Evolutionary conservation across 2,113 vertebrate genomes (phyloP).

Genomic region (Rafetus swinhoei): DNA sequence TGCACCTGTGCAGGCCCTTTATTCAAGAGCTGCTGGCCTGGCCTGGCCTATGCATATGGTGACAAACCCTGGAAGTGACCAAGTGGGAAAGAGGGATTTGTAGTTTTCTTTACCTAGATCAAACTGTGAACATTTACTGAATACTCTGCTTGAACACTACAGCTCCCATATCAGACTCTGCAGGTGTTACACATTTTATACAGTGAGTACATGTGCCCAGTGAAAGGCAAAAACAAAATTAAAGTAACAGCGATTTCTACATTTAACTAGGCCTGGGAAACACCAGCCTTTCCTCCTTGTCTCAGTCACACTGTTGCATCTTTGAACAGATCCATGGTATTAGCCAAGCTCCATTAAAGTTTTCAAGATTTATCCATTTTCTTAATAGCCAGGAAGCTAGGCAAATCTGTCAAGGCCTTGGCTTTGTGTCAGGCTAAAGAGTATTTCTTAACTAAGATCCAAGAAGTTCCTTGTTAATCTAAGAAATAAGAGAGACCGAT

Average conservation of each 20-base stretch:
- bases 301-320: background rate
- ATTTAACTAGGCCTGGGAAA: background rate
- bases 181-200: background rate
- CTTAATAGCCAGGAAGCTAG: background rate
- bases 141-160: background rate
- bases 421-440: background rate
- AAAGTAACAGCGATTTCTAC: background rate
- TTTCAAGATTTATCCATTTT: background rate
- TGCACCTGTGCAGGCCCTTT: fast-evolving
- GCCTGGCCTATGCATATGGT: background rate
- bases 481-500: background rate
- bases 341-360: background rate
- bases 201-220: background rate
- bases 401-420: background rate
- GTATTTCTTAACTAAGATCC: background rate
- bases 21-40: background rate
- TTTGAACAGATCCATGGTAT: background rate
- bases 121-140: background rate
- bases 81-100: background rate
- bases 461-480: background rate
- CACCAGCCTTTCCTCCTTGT: background rate
- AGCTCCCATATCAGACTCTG: background rate
- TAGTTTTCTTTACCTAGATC: background rate
- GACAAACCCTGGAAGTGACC: background rate
- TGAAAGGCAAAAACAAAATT: constrained; percentile 4